Evolutionary conservation across 2,797 vertebrate genomes (phyloP).

Genomic region (Limosa lapponica): DNA sequence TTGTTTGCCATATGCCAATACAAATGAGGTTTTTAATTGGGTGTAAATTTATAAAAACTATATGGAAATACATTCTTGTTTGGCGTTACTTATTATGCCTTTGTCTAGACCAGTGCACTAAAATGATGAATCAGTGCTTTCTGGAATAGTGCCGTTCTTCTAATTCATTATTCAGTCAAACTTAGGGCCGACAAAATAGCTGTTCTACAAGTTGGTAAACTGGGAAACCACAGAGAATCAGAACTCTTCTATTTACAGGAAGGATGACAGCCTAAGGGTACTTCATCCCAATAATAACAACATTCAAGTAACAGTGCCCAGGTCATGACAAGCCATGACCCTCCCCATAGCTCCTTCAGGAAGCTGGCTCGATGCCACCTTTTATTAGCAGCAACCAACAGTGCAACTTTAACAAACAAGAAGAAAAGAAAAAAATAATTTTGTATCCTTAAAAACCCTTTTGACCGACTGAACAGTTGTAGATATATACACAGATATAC

Average conservation of each 20-base stretch:
- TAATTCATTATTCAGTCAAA: conserved; percentile 44
- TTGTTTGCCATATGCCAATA: not conserved
- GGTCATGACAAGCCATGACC: conserved; percentile 85
- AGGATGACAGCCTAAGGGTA: conserved; percentile 84
- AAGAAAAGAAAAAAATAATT: conserved; percentile 52
- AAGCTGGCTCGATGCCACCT: conserved; percentile 86
- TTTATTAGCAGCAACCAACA: conserved; percentile 73
- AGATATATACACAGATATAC: not conserved
- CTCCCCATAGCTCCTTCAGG: conserved; percentile 82
- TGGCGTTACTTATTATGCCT: conserved; percentile 21
- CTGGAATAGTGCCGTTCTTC: not conserved
- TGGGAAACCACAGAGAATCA: conserved; percentile 61
- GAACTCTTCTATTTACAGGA: conserved; percentile 72
- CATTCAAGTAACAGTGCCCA: conserved; percentile 87
- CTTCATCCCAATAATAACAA: conserved; percentile 91
- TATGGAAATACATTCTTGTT: not conserved
- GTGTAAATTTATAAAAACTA: not conserved
- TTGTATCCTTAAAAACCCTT: conserved; percentile 47
- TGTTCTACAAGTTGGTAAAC: conserved; percentile 68
- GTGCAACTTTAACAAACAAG: conserved; percentile 56
- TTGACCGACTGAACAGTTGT: not conserved
- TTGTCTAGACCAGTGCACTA: not conserved
- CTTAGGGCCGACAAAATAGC: conserved; percentile 33
- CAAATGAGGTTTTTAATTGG: not conserved
- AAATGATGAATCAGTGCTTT: conserved; percentile 20